Evolutionary conservation across 2,113 vertebrate species (phyloP).

Genomic region (Brachionichthys hirsutus): DNA sequence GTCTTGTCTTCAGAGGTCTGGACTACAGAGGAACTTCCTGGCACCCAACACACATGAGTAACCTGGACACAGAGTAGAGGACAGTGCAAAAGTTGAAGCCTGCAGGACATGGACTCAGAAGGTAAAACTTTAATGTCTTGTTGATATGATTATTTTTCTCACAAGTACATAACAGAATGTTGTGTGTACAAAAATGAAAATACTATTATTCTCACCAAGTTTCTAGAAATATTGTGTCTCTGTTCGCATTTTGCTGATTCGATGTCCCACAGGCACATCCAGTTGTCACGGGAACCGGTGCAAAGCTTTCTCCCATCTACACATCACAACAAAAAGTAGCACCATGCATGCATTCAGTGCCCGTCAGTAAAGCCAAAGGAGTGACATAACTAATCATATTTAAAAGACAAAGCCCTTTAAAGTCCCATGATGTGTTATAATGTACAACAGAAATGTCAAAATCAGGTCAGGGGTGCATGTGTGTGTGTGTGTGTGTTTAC

Average conservation of each 20-base stretch:
- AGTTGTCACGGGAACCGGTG: constrained; percentile 93
- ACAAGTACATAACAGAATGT: constrained; percentile 9
- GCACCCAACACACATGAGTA: constrained; percentile 95
- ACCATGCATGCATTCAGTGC: not conserved
- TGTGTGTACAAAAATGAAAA: constrained; percentile 4
- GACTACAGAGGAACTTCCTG: constrained; percentile 82
- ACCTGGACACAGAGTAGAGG: constrained; percentile 77
- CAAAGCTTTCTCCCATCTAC: constrained; percentile 86
- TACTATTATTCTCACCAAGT: constrained; percentile 80
- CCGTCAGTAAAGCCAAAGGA: not conserved
- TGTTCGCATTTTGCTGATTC: constrained; percentile 84
- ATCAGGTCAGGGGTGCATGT: too few relatives aligned
- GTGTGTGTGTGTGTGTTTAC: constrained; percentile 62
- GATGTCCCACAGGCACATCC: constrained; percentile 90
- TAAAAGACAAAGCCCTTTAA: not conserved
- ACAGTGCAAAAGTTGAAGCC: constrained; percentile 24
- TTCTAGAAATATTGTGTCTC: constrained; percentile 86
- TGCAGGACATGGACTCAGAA: constrained; percentile 10
- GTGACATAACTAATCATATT: not conserved
- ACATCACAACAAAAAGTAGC: constrained; percentile 6
- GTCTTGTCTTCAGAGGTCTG: constrained; percentile 96
- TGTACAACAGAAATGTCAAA: not conserved
- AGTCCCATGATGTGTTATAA: not conserved
- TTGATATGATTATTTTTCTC: constrained; percentile 15
- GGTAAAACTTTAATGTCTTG: not conserved